A percentile compares a stretch with the other conserved stretches of the same genome.
Conservation (phyloP, 2,113 vertebrate species). For the Pardalotus punctatus region DNA sequence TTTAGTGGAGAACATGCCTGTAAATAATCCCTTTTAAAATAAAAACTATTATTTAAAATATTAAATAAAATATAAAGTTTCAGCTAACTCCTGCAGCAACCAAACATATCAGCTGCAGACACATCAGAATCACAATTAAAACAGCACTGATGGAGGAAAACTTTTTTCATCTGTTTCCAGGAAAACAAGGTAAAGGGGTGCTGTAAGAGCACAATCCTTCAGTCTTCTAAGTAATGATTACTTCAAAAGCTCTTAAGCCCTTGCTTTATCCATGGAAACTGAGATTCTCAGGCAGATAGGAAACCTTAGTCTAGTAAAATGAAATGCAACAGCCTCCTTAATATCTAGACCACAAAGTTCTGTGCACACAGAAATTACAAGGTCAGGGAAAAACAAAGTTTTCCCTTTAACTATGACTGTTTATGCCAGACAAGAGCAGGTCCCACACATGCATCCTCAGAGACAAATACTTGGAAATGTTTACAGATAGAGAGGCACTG, state of each 20-base stretch:
- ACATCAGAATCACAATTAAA: background rate
- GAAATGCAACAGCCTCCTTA: background rate
- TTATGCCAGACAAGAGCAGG: background rate
- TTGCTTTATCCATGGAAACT: background rate
- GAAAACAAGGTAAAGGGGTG: background rate
- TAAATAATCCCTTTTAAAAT: background rate
- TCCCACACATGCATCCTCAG: background rate
- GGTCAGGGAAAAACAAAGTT: background rate
- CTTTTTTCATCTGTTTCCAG: background rate
- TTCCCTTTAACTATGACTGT: background rate
- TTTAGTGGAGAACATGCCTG: rapidly evolving
- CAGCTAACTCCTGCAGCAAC: background rate
- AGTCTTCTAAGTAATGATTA: background rate
- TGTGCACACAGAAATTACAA: background rate
- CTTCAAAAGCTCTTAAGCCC: conserved; percentile 21
- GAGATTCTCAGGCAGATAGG: background rate
- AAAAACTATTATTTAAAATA: background rate
- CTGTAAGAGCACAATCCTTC: background rate
- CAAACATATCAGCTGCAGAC: background rate
- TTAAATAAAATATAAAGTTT: background rate
- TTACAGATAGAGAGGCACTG: background rate
- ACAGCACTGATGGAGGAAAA: background rate
- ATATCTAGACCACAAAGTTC: background rate
- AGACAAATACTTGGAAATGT: background rate
- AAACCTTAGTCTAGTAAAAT: background rate